Conservation (phyloP, 1,140 invertebrate genomes). For the Rhizoglyphus robini region DNA sequence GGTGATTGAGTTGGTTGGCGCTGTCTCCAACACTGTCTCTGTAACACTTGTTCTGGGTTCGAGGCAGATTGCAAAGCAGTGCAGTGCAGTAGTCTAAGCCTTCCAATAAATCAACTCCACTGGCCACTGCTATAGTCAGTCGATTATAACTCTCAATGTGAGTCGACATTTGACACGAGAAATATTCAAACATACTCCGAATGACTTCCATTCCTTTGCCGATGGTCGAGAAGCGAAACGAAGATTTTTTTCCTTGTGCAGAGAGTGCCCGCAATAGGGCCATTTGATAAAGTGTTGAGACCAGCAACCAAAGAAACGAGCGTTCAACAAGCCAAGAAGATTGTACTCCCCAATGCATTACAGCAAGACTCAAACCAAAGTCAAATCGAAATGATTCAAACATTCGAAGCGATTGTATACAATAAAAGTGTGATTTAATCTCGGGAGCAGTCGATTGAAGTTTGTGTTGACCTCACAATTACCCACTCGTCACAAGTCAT, state of each 20-base stretch:
- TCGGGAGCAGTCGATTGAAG: no score
- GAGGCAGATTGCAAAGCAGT: background rate
- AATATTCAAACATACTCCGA: constrained; percentile 5
- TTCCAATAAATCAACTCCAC: background rate
- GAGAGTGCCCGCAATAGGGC: background rate
- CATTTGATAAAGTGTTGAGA: no score
- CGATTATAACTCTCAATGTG: background rate
- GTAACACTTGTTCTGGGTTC: background rate
- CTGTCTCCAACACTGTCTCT: background rate
- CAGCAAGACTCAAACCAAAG: no score
- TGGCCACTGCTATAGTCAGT: background rate
- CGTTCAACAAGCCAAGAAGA: no score
- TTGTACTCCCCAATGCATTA: no score
- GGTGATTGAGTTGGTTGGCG: background rate
- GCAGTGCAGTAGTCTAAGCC: background rate
- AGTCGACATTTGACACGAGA: background rate
- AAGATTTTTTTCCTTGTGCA: background rate
- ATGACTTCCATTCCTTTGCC: background rate
- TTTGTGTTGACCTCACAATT: no score
- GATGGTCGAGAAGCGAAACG: background rate
- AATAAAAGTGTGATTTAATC: no score
- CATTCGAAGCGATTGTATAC: no score
- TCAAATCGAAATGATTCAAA: no score
- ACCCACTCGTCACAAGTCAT: no score
- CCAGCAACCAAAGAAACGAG: no score